Conservation (phyloP, 2,797 vertebrate species). For the Vireo griseus region DNA sequence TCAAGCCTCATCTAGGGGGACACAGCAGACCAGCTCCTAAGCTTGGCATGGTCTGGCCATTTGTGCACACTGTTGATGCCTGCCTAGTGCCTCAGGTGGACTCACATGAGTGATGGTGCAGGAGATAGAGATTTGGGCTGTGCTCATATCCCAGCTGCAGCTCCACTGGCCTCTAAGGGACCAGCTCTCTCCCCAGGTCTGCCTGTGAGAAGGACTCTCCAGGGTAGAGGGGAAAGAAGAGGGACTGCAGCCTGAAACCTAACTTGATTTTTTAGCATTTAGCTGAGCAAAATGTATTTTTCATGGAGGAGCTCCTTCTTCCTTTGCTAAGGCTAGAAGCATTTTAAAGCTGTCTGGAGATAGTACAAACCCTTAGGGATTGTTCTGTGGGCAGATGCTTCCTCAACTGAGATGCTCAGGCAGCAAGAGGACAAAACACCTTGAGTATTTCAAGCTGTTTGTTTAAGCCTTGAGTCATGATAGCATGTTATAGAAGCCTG, state of each 20-base stretch:
- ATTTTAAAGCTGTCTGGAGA: not conserved
- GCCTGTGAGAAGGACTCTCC: not conserved
- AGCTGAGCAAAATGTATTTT: not conserved
- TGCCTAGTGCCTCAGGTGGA: not conserved
- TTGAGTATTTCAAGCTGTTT: not conserved
- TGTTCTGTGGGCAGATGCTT: not conserved
- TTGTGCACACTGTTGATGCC: rapidly evolving
- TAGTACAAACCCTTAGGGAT: not conserved
- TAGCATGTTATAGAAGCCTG: not conserved
- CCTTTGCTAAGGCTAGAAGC: not conserved
- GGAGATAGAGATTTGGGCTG: not conserved
- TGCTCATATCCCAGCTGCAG: rapidly evolving
- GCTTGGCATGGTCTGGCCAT: rapidly evolving
- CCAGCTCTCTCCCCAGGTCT: not conserved
- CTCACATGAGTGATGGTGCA: rapidly evolving
- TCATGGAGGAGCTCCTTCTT: not conserved
- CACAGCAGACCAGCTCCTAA: rapidly evolving
- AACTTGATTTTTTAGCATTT: not conserved
- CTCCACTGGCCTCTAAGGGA: not conserved
- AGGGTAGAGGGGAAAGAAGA: not conserved
- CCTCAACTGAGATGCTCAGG: not conserved
- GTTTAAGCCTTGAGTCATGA: not conserved
- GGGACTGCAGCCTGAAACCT: not conserved
- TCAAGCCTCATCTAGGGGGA: not conserved
- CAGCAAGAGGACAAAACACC: not conserved